Conservation (phyloP, 2,797 vertebrate species). For the Lagodon rhomboides region DNA sequence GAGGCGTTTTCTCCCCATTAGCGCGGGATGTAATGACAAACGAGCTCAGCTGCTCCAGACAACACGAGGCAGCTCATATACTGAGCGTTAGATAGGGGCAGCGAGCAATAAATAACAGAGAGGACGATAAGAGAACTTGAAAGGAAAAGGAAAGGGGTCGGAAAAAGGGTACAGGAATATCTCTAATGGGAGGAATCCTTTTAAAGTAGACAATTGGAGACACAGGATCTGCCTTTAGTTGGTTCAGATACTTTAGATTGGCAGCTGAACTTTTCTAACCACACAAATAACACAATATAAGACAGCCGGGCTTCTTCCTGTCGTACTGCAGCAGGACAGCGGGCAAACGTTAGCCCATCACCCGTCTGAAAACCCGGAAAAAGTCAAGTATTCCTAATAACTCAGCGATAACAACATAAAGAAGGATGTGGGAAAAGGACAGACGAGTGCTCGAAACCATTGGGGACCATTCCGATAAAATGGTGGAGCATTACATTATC, state of each 20-base stretch:
- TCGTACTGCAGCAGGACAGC: neutral
- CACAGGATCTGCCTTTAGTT: conserved; percentile 2
- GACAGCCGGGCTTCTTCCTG: neutral
- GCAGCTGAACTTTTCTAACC: neutral
- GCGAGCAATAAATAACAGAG: conserved; percentile 56
- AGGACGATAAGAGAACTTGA: conserved; percentile 28
- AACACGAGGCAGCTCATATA: conserved; percentile 44
- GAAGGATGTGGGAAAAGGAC: conserved; percentile 23
- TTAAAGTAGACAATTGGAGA: conserved; percentile 4
- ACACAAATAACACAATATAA: neutral
- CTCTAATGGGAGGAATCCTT: neutral
- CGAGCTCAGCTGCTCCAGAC: conserved; percentile 47
- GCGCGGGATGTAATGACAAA: conserved; percentile 72
- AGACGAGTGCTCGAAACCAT: conserved; percentile 47
- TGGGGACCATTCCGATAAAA: conserved; percentile 52
- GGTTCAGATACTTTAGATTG: neutral
- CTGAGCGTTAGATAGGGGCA: conserved; percentile 45
- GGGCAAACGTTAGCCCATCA: conserved; percentile 20
- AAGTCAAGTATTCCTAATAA: conserved; percentile 17
- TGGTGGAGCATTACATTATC: conserved; percentile 50
- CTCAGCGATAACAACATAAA: conserved; percentile 25
- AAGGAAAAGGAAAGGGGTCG: conserved; percentile 6
- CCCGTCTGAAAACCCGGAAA: conserved; percentile 16
- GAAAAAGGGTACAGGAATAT: neutral
- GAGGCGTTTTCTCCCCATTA: conserved; percentile 70